Evolutionary conservation across 2,113 vertebrate genomes (phyloP).

Genomic region (Cebidichthys violaceus): DNA sequence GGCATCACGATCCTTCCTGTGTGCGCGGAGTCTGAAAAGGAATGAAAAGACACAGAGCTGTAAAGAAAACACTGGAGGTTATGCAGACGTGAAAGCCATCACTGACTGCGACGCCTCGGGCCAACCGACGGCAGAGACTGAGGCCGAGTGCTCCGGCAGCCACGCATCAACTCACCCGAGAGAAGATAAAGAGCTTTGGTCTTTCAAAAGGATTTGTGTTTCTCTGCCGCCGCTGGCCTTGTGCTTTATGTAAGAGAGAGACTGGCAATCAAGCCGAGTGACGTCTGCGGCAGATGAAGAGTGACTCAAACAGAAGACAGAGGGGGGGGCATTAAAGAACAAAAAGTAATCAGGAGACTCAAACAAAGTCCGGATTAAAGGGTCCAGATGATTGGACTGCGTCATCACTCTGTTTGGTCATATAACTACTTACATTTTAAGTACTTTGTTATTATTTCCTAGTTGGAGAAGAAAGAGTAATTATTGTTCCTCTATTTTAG

Average conservation of each 20-base stretch:
- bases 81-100: constrained; percentile 17
- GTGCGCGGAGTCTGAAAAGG: background rate
- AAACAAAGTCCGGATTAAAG: constrained; percentile 30
- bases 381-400: constrained; percentile 11
- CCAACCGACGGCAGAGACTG: background rate
- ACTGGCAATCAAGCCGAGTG: constrained; percentile 29
- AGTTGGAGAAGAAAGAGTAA: background rate
- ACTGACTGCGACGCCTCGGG: constrained; percentile 20
- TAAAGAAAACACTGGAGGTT: constrained; percentile 9
- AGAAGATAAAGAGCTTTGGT: constrained; percentile 45
- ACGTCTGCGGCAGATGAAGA: constrained; percentile 50
- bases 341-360: constrained; percentile 35
- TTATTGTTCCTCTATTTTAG: background rate
- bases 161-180: constrained; percentile 3
- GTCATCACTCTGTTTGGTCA: background rate
- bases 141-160: background rate
- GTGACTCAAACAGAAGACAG: constrained; percentile 31
- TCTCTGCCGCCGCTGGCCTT: constrained; percentile 16
- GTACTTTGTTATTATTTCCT: background rate
- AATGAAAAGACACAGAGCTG: constrained; percentile 15
- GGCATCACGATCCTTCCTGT: constrained; percentile 4
- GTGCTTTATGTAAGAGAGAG: constrained; percentile 66
- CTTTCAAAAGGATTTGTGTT: constrained; percentile 38
- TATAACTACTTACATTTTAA: background rate
- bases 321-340: constrained; percentile 5